Conservation (phyloP, 2,113 vertebrate species). For the Syrmaticus mikado region DNA sequence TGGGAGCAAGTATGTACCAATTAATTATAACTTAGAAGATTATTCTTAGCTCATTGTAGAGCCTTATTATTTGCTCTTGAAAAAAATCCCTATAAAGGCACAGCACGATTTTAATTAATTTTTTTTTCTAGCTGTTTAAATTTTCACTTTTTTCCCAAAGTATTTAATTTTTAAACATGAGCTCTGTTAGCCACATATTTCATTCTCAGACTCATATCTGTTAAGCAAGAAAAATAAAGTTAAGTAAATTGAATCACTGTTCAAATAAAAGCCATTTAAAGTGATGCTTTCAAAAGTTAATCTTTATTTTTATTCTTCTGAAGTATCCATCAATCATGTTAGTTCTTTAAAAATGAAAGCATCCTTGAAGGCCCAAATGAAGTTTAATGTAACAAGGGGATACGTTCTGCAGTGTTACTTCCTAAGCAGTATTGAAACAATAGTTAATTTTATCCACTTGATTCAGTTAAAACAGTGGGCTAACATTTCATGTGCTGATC, state of each 20-base stretch:
- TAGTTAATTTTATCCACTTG: constrained; percentile 16
- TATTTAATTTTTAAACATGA: constrained; percentile 65
- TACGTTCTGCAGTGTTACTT: constrained; percentile 22
- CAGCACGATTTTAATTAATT: constrained; percentile 64
- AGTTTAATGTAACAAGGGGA: background rate
- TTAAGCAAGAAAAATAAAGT: constrained; percentile 60
- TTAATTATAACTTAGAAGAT: constrained; percentile 75
- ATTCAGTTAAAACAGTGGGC: background rate
- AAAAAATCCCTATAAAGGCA: constrained; percentile 43
- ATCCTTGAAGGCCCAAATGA: constrained; percentile 12
- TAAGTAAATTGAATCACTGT: constrained; percentile 56
- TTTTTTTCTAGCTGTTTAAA: constrained; percentile 49
- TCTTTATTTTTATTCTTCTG: constrained; percentile 44
- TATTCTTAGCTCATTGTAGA: constrained; percentile 65
- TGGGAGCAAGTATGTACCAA: constrained; percentile 66
- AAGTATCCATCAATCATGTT: constrained; percentile 53
- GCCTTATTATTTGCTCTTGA: constrained; percentile 56
- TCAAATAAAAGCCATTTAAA: constrained; percentile 62
- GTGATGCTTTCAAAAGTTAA: constrained; percentile 50
- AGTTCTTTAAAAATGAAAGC: constrained; percentile 45
- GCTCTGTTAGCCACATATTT: constrained; percentile 27
- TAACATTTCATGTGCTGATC: background rate
- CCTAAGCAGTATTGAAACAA: background rate
- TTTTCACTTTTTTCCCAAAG: constrained; percentile 59
- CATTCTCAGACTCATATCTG: constrained; percentile 45